Base-by-base conservation (phyloP, 2,797 vertebrate species). In the Sarcophilus harrisii region DNA sequence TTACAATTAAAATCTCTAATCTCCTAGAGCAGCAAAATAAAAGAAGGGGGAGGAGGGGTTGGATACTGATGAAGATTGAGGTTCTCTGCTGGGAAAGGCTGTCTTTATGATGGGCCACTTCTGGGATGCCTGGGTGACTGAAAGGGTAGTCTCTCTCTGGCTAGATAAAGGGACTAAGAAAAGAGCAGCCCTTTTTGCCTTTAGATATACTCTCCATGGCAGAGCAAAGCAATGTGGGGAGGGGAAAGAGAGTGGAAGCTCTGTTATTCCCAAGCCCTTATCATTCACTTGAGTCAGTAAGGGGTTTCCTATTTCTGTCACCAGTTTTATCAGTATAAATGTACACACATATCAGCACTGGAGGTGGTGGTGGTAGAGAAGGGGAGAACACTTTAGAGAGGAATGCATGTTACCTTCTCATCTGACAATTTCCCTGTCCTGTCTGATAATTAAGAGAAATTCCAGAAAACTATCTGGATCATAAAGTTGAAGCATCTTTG, bases 401-500 rank as follows among this genome's bases (percentile, higher is more conserved):
- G 38, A 87, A 87, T 87, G 38, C 21, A 49, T 87, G 38, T 38
- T 87, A 49, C 73, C 73, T 87, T 87, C 73, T 49, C 73, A 49
- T 45, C 73, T 87, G 38, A 96, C 93, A 94, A 90, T 95, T 97
- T 97, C 57, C 90, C 95, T 96, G 58, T 96, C 94, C 95, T 8
- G 96, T 93, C 92, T 92, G 96, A 97, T 98, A 98, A 98, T 98
- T 98, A 97, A 52, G 96, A 96, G 94, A 57, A 97, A 96, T 97
- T 97, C 93, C 32, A 96, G 96, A 98, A 91, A 98, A 98, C 97
- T 98, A 97, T 96, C 93, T 97, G 94, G 90, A 97, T 98, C 97
- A 49, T 87, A 27, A 87, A 87, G 45, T 24, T 81, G 21, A 49
- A 49, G 21, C 38, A 49, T 87, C 38, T 87, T 87, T 49, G 11